Evolutionary conservation across 1,140 invertebrate genomes (phyloP), one percentile per base, ranked within the genome.

Genomic region (Zeugodacus cucurbitae): DNA sequence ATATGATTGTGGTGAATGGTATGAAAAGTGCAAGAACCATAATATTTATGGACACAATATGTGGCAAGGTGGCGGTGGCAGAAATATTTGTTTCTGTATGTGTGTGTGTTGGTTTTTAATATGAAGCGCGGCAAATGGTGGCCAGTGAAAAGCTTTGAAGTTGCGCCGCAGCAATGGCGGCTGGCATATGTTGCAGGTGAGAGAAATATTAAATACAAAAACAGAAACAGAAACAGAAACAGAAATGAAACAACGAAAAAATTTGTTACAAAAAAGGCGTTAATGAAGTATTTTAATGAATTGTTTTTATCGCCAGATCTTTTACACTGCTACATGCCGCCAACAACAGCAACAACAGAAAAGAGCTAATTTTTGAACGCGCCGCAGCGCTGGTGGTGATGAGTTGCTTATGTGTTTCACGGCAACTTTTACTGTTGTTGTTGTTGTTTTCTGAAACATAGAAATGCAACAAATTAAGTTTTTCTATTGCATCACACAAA

Each of bases 221-320:
- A 48, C 44, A 6, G 4, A 29, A 26, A 26, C 5, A 17, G 0
- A 54, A 26, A 64, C 7, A 64, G 3, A 26, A 70, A 34, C 14
- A 29, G 3, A 74, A 74, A 74, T 29, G 22, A 44, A 29, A 11
- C 14, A 82, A 82, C n/a, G 44, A 48, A 34, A 82, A 29, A n/a
- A n/a, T n/a, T 54, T 82, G 74, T 82, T 82, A 82, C 44, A 82
- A 82, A 82, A 82, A 82, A 82, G 74, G 74, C 74, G 74, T 82
- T 82, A 82, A 82, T 82, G 74, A 82, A 82, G 74, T 48, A 82
- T 82, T 82, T 82, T 82, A 82, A 82, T 82, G 74, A 82, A 82
- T 82, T 82, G 74, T 82, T 82, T 82, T 82, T 82, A 82, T 48
- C 74, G 41, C 20, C n/a, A 82, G 74, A 82, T 82, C 37, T 82